Evolutionary conservation across 2,113 vertebrate genomes (phyloP).

Genomic region (Gymnarchus niloticus): DNA sequence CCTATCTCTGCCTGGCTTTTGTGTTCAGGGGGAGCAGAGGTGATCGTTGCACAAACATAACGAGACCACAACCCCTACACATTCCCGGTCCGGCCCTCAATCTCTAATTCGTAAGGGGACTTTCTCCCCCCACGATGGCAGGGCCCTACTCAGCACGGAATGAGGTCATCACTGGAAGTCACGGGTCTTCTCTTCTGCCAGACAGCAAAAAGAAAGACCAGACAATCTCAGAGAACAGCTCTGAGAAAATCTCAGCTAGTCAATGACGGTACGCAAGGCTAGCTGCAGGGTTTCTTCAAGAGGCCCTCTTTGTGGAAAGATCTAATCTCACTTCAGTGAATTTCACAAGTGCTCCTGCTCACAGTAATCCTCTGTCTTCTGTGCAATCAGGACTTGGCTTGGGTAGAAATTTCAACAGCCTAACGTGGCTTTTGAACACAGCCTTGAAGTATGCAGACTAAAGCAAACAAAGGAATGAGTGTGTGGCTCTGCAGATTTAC

Average conservation of each 20-base stretch:
- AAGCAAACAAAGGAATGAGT: too few species aligned
- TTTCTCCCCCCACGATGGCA: not conserved
- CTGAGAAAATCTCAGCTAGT: not conserved
- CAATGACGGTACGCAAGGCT: not conserved
- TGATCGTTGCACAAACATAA: not conserved
- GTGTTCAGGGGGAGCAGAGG: too few species aligned
- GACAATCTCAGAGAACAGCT: not conserved
- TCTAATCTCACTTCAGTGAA: not conserved
- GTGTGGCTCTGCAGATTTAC: too few species aligned
- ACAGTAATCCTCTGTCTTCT: not conserved
- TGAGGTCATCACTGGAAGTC: not conserved
- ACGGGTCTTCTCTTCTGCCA: not conserved
- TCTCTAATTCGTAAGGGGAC: not conserved
- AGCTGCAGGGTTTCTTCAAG: not conserved
- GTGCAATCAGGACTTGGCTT: not conserved
- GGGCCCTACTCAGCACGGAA: not conserved
- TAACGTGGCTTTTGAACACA: not conserved
- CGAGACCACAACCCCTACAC: too few species aligned
- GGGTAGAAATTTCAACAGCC: not conserved
- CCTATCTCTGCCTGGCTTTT: too few species aligned
- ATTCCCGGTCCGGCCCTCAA: not conserved
- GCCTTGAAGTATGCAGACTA: too few species aligned
- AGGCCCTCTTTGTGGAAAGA: not conserved
- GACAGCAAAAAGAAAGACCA: not conserved
- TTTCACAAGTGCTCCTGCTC: not conserved